These are phyloP conservation scores for Tragelaphus eurycerus DNA, from an alignment of 2,797 vertebrate species.

Conservation along the genomic window DNA sequence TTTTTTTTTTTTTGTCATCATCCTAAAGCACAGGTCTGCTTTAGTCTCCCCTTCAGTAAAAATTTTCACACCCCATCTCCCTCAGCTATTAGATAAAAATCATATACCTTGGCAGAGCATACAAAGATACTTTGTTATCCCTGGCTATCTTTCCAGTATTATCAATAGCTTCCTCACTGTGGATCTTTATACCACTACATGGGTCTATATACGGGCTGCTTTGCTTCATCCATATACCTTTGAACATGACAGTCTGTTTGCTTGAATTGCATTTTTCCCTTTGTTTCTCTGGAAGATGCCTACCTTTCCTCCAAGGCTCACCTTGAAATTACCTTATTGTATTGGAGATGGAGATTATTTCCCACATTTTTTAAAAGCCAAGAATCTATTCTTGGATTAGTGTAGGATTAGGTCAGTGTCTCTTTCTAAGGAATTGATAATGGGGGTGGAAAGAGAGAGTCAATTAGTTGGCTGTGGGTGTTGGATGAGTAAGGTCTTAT, in stretches of 20 bases:
- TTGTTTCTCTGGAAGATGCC: neutral
- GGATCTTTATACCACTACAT: neutral
- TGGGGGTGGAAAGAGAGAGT: neutral
- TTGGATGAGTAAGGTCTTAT: neutral
- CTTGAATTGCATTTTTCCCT: neutral
- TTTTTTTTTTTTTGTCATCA: neutral
- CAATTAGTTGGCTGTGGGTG: neutral
- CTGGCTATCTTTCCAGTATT: neutral
- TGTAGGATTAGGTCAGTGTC: neutral
- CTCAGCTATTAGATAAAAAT: neutral
- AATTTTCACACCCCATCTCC: neutral
- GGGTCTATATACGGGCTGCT: neutral
- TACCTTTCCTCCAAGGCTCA: neutral
- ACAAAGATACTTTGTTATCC: neutral
- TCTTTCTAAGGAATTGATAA: neutral
- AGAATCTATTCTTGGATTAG: neutral
- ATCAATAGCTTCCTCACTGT: neutral
- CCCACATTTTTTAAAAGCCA: neutral
- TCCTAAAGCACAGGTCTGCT: neutral
- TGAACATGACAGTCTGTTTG: neutral
- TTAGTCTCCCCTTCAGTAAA: constrained; percentile 34
- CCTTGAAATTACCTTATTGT: neutral
- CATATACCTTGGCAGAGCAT: neutral
- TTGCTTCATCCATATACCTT: neutral
- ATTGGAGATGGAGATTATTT: neutral